A percentile compares a stretch with the other conserved stretches of the same genome.
phyloP scores from a whole-genome alignment of 2,113 vertebrate genomes.

The Saccopteryx bilineata region DNA sequence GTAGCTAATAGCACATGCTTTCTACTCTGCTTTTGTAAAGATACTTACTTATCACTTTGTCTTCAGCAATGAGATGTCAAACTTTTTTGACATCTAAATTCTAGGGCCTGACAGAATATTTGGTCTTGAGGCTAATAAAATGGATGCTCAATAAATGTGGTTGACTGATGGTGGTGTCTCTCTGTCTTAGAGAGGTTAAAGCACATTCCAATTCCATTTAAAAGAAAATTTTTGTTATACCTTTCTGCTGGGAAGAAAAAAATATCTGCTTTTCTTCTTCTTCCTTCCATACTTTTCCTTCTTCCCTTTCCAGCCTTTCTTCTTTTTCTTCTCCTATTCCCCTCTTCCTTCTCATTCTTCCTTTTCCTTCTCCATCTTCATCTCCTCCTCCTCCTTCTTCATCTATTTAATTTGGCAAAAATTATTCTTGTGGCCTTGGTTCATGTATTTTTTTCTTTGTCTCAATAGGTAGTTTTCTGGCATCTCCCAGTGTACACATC shows the following conservation, averaged over 20 bases:
- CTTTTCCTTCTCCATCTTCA: neutral
- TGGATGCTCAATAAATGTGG: neutral
- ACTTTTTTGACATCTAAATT: neutral
- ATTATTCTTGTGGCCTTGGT: neutral
- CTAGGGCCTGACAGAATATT: neutral
- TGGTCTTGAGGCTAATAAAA: neutral
- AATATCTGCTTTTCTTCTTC: neutral
- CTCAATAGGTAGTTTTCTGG: neutral
- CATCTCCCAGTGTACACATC: neutral
- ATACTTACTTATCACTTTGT: neutral
- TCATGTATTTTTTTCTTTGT: constrained; percentile 2
- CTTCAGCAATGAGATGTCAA: neutral
- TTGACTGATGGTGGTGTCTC: neutral
- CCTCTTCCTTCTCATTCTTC: no score
- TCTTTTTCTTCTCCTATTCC: neutral
- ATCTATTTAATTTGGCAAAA: constrained; percentile 14
- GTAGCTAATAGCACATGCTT: neutral
- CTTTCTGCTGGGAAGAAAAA: neutral
- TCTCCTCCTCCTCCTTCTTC: no score
- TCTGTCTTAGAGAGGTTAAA: constrained; percentile 28
- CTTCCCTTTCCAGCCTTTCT: neutral
- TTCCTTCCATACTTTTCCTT: neutral
- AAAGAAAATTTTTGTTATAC: constrained; percentile 44
- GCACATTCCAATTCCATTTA: neutral
- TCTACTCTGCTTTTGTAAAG: neutral